These are phyloP conservation scores for Acanthosepion pharaonis DNA, from an alignment of 2,888 invertebrate genomes.

Conservation along the genomic window DNA sequence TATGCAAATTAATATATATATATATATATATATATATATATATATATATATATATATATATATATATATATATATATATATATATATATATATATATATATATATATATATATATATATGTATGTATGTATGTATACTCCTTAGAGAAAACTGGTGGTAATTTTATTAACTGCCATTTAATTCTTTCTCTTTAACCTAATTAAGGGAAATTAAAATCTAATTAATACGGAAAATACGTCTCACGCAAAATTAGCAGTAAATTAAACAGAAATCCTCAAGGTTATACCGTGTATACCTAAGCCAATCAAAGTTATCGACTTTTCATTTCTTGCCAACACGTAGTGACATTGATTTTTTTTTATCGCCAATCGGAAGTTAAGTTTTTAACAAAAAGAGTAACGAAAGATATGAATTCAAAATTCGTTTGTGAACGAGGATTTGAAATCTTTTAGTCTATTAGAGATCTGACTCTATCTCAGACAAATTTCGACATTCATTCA, in stretches of 20 bases:
- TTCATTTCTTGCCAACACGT: not conserved
- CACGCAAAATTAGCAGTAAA: not conserved
- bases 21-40: not conserved
- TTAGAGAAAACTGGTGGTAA: not conserved
- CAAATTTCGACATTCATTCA: too few species aligned
- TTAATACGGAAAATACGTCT: not conserved
- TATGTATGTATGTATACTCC: not conserved
- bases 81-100: not conserved
- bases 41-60: not conserved
- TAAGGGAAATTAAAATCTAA: not conserved
- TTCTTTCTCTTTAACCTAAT: not conserved
- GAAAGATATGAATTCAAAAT: too few species aligned
- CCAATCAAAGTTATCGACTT: not conserved
- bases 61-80: not conserved
- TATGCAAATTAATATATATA: not conserved
- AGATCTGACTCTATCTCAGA: too few species aligned
- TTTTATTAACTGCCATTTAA: not conserved
- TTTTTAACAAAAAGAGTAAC: too few species aligned
- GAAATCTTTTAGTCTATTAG: too few species aligned
- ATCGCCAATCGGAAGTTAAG: too few species aligned
- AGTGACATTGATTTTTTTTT: not conserved
- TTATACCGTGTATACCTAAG: not conserved
- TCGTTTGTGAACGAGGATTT: too few species aligned
- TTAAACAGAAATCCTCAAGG: not conserved
- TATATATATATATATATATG: not conserved